A percentile compares a stretch with the other conserved stretches of the same genome.
Evolutionary conservation across 1,140 invertebrate species (phyloP).

Genomic region (Callitettix versicolor): DNA sequence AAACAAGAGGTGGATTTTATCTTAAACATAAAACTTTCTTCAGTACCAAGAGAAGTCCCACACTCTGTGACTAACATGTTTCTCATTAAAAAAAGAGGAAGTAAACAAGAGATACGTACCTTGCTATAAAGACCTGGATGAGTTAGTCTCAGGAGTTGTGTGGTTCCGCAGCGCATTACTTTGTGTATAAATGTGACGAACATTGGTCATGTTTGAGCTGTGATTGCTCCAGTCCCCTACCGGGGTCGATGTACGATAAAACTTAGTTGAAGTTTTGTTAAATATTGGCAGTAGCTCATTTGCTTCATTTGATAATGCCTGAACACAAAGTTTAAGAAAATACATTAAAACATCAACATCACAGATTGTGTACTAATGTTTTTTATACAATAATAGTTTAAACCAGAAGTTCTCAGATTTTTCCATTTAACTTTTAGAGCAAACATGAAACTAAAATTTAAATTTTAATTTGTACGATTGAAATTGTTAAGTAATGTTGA

Average conservation of each 20-base stretch:
- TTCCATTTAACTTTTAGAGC: neutral
- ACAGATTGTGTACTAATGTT: neutral
- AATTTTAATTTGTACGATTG: neutral
- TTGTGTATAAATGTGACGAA: conserved; percentile 2
- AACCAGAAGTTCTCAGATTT: neutral
- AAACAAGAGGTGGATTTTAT: no score
- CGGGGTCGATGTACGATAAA: conserved; percentile 70
- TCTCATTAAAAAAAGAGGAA: no score
- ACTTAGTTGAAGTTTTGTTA: conserved; percentile 86
- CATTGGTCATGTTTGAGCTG: conserved; percentile 10
- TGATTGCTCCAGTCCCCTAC: conserved; percentile 68
- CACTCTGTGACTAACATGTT: no score
- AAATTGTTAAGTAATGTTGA: neutral
- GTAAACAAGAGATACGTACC: no score
- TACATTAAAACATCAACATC: no score
- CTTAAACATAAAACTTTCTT: no score
- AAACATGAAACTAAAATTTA: neutral
- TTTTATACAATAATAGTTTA: neutral
- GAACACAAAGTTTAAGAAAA: conserved; percentile 27
- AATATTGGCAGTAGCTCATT: conserved; percentile 93
- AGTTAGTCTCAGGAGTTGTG: no score
- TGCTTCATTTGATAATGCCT: conserved; percentile 89
- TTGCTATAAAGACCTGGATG: no score
- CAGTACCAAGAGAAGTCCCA: no score
- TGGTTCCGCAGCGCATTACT: no score